A percentile compares a stretch with the other conserved stretches of the same genome.
phyloP scores from a whole-genome alignment of 2,888 invertebrate genomes.

The Ectemnius continuus region DNA sequence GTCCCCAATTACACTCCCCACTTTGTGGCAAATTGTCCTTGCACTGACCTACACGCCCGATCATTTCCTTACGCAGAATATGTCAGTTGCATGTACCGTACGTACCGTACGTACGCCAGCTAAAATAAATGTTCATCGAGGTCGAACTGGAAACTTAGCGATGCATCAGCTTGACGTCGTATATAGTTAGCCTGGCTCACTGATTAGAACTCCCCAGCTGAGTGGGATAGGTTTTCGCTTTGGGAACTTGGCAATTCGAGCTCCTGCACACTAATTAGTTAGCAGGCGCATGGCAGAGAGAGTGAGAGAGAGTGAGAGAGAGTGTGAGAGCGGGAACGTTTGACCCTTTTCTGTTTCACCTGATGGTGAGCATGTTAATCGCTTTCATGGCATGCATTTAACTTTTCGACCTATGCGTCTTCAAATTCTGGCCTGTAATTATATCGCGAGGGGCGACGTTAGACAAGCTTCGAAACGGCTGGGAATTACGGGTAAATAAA shows the following conservation, averaged over 20 bases:
- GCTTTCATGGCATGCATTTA: no score
- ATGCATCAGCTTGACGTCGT: background rate
- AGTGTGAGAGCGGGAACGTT: no score
- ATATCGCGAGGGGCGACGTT: no score
- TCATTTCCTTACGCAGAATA: background rate
- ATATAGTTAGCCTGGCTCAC: background rate
- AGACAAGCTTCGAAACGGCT: no score
- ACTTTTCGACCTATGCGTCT: no score
- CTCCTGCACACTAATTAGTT: slow-evolving; percentile 3
- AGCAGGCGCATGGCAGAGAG: background rate
- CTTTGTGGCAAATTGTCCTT: slow-evolving; percentile 15
- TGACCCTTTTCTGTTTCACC: slow-evolving; percentile 1
- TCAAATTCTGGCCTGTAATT: no score
- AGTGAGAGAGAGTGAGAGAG: no score
- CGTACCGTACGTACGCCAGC: no score
- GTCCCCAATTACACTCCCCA: background rate
- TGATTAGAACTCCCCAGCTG: background rate
- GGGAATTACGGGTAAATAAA: no score
- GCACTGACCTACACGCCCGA: background rate
- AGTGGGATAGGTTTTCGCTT: slow-evolving; percentile 7
- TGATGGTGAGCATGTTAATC: no score
- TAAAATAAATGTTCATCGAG: background rate
- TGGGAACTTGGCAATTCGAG: background rate
- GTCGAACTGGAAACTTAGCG: background rate
- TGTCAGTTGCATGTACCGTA: no score